Percentiles rank a stretch among this genome's conserved stretches.
Conservation (phyloP, 2,888 invertebrate genomes). For the Drosophila meridiana region DNA sequence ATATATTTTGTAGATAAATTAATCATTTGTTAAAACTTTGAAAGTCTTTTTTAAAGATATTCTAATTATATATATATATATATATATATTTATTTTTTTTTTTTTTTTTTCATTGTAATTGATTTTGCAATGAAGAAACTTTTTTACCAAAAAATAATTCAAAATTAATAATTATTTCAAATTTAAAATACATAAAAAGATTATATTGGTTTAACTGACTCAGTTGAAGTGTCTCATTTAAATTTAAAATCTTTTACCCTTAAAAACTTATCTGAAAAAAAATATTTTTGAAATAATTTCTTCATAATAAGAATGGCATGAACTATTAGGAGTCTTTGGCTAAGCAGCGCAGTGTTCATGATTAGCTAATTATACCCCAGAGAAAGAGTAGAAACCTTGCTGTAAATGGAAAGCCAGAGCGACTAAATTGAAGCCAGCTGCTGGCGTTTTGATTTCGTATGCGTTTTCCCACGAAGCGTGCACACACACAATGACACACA, state of each 20-base stretch:
- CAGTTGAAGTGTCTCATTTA: not conserved
- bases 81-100: too few relatives aligned
- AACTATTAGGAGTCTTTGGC: constrained; percentile 20
- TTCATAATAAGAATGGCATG: constrained; percentile 16
- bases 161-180: not conserved
- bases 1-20: too few relatives aligned
- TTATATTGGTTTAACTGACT: not conserved
- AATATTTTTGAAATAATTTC: too few relatives aligned
- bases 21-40: too few relatives aligned
- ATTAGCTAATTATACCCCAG: constrained; percentile 56
- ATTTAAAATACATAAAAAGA: not conserved
- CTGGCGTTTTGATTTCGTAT: constrained; percentile 45
- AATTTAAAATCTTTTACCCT: not conserved
- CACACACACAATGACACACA: constrained; percentile 19
- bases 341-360: constrained; percentile 45
- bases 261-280: too few relatives aligned
- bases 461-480: constrained; percentile 60
- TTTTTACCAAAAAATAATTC: not conserved
- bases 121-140: too few relatives aligned
- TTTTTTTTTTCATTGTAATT: too few relatives aligned
- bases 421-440: constrained; percentile 50
- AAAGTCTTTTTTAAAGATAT: too few relatives aligned
- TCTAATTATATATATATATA: too few relatives aligned
- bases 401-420: constrained; percentile 70
- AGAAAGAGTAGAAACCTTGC: constrained; percentile 42